Evolutionary conservation across 2,113 vertebrate genomes (phyloP).

Genomic region (Oreotrochilus melanogaster): DNA sequence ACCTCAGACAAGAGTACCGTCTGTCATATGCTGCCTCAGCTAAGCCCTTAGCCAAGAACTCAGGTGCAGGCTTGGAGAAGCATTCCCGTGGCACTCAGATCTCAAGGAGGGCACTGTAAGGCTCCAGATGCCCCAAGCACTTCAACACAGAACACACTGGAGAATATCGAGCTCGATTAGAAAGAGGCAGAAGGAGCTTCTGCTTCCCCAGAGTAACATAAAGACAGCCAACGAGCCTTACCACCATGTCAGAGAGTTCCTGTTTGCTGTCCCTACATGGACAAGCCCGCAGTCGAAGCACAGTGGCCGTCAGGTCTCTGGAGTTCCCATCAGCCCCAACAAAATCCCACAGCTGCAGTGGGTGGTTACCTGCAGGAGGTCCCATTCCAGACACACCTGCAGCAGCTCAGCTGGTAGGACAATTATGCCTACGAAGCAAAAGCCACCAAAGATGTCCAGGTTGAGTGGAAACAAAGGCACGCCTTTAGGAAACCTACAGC

Average conservation of each 20-base stretch:
- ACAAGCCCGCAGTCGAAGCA: not conserved
- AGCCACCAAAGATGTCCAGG: not conserved
- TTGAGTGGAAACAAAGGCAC: not conserved
- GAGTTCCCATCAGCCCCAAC: not conserved
- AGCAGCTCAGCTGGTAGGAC: not conserved
- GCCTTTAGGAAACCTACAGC: not conserved
- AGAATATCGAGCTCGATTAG: not conserved
- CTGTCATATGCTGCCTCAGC: not conserved
- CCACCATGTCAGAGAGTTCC: rapidly evolving
- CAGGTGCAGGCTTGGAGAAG: rapidly evolving
- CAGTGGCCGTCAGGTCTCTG: not conserved
- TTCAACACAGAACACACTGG: rapidly evolving
- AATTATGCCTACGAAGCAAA: not conserved
- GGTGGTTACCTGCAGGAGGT: not conserved
- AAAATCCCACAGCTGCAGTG: not conserved
- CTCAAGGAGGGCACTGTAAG: not conserved
- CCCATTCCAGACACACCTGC: not conserved
- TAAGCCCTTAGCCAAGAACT: not conserved
- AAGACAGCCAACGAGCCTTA: not conserved
- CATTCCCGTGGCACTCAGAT: not conserved
- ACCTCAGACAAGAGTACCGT: not conserved
- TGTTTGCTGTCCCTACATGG: rapidly evolving
- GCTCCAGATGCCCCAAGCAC: not conserved
- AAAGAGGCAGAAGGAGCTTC: not conserved
- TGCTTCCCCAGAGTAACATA: not conserved